Conservation (phyloP, 2,113 vertebrate genomes). For the Gopherus evgoodei region DNA sequence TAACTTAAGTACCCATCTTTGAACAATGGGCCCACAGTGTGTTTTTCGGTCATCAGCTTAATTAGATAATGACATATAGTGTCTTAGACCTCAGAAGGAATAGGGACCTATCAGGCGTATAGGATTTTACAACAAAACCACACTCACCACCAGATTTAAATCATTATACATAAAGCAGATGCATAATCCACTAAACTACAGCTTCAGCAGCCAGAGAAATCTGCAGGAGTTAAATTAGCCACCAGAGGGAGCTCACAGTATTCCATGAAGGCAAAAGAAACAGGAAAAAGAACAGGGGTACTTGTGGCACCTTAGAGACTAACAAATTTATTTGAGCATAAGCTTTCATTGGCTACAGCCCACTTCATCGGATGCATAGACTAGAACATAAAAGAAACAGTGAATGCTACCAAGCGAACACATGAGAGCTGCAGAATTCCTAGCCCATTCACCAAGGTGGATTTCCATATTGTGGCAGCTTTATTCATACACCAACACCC, state of each 20-base stretch:
- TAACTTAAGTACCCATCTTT: accelerated
- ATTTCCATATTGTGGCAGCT: background rate
- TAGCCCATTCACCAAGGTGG: too few species aligned
- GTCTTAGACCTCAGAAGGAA: background rate
- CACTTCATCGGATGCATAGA: too few species aligned
- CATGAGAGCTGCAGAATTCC: accelerated
- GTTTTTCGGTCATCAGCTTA: background rate
- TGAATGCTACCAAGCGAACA: background rate
- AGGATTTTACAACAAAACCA: background rate
- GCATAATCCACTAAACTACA: background rate
- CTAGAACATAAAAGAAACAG: background rate
- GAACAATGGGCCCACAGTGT: background rate
- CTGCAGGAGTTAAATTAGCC: constrained; percentile 12
- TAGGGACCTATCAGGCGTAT: background rate
- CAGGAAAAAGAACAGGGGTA: too few species aligned
- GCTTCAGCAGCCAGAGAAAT: background rate
- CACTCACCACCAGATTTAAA: accelerated
- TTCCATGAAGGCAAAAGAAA: background rate
- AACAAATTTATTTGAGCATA: too few species aligned
- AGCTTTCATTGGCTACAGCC: too few species aligned
- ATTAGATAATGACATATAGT: background rate
- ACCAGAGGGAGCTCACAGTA: constrained; percentile 68
- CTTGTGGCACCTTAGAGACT: too few species aligned
- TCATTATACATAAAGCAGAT: accelerated
- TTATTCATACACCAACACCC: background rate